Evolutionary conservation across 2,113 vertebrate species (phyloP), one percentile per base, ranked within the genome.

Genomic region (Chionodraco myersi): DNA sequence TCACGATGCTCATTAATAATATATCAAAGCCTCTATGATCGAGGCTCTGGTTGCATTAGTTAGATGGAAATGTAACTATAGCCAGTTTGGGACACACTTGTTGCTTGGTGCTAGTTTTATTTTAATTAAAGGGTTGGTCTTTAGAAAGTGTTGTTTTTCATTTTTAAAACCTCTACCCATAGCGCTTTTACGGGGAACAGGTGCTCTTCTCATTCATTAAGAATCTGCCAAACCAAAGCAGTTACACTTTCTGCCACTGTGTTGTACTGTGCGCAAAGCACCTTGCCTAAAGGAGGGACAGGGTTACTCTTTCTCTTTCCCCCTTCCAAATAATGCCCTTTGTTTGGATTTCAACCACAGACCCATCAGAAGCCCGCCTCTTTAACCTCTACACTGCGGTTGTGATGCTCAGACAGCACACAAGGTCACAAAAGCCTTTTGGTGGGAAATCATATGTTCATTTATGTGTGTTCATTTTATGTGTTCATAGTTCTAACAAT

Each of bases 1-100:
- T 90, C 86, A 91, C 73, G 72, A 87, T 84, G 64, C 72, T 89
- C 91, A 91, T 95, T 90, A 93, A 92, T 94, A 91, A 90, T 83
- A 76, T 90, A 92, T 90, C 65, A 83, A 68, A 90, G 64, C 67
- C 63, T 66, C 56, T 85, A 79, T 78, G 78, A 88, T 76, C 80
- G 53, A 49, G 57, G 58, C 65, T 79, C 53, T 82, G 61, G 72
- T 54, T 70, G 75, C 77, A 73, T 60, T 68, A 65, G 66, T 84
- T 52, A 36, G 47, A 44, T 23, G n/a, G 64, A 60, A 72, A 69
- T 44, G 58, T 26, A 67, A 72, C 21, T 61, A 30, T 51, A 68
- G 78, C 70, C 60, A 66, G 44, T 75, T 56, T 21, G 12, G 11
- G 57, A 9, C 30, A 13, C 0, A 12, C 61, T 30, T 21, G 7